These are phyloP conservation scores for crab-eating macaque (Macaca fascicularis) DNA, from an alignment of 2,113 vertebrate species.

Conservation along the genomic window DNA sequence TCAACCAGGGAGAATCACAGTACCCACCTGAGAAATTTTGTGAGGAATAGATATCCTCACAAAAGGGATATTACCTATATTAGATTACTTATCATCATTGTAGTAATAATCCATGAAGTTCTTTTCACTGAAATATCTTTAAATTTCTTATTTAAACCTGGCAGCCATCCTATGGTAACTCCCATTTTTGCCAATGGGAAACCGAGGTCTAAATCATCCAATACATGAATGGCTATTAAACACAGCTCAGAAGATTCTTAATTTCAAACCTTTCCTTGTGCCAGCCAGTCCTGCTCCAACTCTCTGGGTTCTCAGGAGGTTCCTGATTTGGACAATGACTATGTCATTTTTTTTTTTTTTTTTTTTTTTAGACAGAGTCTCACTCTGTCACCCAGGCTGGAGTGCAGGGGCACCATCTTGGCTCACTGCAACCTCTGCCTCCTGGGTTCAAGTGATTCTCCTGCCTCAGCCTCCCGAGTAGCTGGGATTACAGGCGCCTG, in stretches of 20 bases:
- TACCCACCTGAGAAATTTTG: background rate
- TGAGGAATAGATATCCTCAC: background rate
- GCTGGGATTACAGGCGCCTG: too few relatives aligned
- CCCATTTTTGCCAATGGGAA: background rate
- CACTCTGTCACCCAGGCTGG: too few relatives aligned
- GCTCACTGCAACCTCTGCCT: too few relatives aligned
- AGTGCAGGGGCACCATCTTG: too few relatives aligned
- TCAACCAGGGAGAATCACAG: background rate
- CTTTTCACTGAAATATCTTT: background rate
- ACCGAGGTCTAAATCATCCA: background rate
- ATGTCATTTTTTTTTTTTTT: conserved; percentile 74
- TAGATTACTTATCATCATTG: background rate
- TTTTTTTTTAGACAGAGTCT: conserved; percentile 56
- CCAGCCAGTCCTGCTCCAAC: background rate
- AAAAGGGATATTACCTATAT: background rate
- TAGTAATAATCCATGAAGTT: background rate
- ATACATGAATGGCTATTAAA: background rate
- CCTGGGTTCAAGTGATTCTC: too few relatives aligned
- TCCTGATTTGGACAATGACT: conserved; percentile 58
- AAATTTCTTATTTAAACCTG: background rate
- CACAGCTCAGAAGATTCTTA: background rate
- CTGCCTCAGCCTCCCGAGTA: too few relatives aligned
- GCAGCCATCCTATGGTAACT: background rate
- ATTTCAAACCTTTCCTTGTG: background rate
- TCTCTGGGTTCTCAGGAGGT: background rate